Conservation (phyloP, 1,140 invertebrate genomes). For the Melitaea cinxia region DNA sequence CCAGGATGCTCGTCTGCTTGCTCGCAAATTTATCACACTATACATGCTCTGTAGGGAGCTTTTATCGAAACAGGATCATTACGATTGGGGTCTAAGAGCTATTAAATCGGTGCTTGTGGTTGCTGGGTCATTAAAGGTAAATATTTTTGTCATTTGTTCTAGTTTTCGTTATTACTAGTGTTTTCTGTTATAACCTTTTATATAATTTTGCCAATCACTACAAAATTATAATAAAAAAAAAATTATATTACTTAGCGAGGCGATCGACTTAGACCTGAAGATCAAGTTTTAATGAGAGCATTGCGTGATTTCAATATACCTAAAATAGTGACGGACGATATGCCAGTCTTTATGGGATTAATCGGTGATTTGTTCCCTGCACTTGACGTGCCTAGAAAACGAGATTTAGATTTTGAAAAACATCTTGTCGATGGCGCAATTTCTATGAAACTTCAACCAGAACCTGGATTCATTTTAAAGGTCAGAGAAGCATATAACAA, state of each 20-base stretch:
- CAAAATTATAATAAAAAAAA: too few species aligned
- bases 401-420: constrained; percentile 92
- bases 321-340: constrained; percentile 95
- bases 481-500: constrained; percentile 53
- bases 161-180: not conserved
- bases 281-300: constrained; percentile 92
- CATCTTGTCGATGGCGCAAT: constrained; percentile 88
- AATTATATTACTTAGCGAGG: constrained; percentile 76
- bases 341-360: constrained; percentile 94
- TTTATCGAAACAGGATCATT: constrained; percentile 96
- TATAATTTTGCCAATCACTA: too few species aligned
- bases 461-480: constrained; percentile 94
- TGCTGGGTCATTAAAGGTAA: constrained; percentile 89
- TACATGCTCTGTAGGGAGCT: constrained; percentile 94
- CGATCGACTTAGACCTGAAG: constrained; percentile 87
- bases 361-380: constrained; percentile 95
- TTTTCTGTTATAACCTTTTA: too few species aligned
- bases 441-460: constrained; percentile 94
- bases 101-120: constrained; percentile 97
- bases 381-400: constrained; percentile 92
- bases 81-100: constrained; percentile 96
- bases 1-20: constrained; percentile 91
- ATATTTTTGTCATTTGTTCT: not conserved
- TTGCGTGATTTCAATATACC: constrained; percentile 96
- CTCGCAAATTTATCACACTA: constrained; percentile 95